Evolutionary conservation across 2,113 vertebrate genomes (phyloP), one percentile per base, ranked within the genome.

Genomic region (Myxocyprinus asiaticus): DNA sequence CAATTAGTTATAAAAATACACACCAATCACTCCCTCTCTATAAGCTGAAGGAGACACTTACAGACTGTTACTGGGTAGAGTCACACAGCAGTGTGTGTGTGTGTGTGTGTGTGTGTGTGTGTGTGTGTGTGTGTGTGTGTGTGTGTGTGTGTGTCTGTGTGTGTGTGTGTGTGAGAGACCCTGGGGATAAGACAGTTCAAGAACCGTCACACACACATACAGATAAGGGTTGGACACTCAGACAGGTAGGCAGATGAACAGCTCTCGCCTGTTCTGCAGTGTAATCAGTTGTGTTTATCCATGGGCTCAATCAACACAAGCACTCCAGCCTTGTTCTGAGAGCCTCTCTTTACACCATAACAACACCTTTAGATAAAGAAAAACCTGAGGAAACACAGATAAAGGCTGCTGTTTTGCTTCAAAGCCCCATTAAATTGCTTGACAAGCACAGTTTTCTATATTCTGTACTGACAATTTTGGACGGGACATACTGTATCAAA

Each of bases 1-100:
- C 89, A 90, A 91, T 89, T 91, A 88, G 87, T 91, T 90, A 86
- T 88, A 91, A 91, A 93, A 93, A 92, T 93, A 92, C 88, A 83
- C 87, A 87, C 91, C 92, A 93, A 93, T 93, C 88, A 69, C 76
- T 72, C 76, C 76, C 81, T 78, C 81, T 80, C 79, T 66, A 68
- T 66, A 68, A 64, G 47, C 78, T 84, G 79, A 82, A 89, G 86
- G 84, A 89, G 89, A 83, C 69, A 67, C 78, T 85, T 83, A 81
- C 44, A 85, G 87, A 83, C 83, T 91, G 91, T 92, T 92, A 87
- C 91, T 58, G 84, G 91, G 90, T 81, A 92, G 85, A 92, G 85
- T 77, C 71, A 61, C 2, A 33, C 22, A 33, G 1, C 22, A 33
- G 22, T 33, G 22, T 33, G 1, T 33, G 22, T 73, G n/a, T 56